Conservation (phyloP, 2,888 invertebrate species). For the Rhyacophila evoluta region DNA sequence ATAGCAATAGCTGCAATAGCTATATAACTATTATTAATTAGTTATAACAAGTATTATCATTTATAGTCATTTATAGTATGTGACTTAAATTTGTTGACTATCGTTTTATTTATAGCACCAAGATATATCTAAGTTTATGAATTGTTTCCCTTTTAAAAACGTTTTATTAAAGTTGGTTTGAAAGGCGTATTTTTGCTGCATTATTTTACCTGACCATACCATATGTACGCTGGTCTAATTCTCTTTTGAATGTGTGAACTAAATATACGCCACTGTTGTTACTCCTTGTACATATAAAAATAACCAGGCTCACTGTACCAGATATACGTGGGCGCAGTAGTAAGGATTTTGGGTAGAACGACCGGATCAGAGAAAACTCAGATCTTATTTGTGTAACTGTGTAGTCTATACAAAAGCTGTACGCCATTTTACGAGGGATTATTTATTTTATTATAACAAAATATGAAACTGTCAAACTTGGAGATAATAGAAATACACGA, state of each 20-base stretch:
- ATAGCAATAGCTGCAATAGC: too few species aligned
- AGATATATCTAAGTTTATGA: too few species aligned
- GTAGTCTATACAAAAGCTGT: background rate
- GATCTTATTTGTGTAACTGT: background rate
- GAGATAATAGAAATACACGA: background rate
- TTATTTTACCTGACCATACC: too few species aligned
- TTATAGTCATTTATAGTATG: too few species aligned
- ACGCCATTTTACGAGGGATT: background rate
- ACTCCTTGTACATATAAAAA: background rate
- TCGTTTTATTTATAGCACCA: too few species aligned
- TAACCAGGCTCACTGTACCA: background rate
- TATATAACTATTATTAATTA: too few species aligned
- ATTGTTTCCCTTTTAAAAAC: too few species aligned
- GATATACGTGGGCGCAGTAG: background rate
- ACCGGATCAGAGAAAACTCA: slow-evolving; percentile 10
- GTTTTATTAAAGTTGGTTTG: too few species aligned
- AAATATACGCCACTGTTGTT: background rate
- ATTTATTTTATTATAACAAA: background rate
- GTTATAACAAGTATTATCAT: too few species aligned
- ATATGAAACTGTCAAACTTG: background rate
- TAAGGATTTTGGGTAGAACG: background rate
- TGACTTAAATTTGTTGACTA: too few species aligned
- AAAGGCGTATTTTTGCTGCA: too few species aligned
- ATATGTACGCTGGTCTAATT: background rate
- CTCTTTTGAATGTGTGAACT: background rate